Evolutionary conservation across 2,888 invertebrate species (phyloP).

Genomic region (Stenolophus ochropezus): DNA sequence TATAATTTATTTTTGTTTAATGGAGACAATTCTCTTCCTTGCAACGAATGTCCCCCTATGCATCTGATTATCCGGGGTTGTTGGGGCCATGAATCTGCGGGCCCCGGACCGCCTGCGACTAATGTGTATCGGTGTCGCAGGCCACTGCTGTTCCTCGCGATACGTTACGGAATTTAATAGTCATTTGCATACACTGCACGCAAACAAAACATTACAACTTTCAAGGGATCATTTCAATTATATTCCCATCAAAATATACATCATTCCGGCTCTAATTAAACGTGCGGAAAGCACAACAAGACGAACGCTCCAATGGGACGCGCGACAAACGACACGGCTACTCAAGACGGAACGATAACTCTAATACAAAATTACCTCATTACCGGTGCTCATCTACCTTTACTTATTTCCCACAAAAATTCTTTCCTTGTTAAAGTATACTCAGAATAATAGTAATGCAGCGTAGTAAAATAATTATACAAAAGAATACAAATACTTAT

Average conservation of each 20-base stretch:
- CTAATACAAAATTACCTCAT: no score
- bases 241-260: conserved; percentile 61
- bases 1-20: no score
- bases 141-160: conserved; percentile 37
- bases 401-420: no score
- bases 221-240: conserved; percentile 60
- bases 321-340: no score
- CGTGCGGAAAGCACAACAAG: conserved; percentile 45
- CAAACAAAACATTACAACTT: conserved; percentile 60
- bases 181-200: conserved; percentile 60
- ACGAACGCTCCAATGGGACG: no score
- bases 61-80: background rate
- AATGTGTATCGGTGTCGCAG: conserved; percentile 57
- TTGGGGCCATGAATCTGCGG: background rate
- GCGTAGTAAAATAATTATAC: no score
- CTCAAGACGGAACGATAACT: no score
- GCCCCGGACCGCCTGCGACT: conserved; percentile 48
- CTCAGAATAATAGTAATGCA: no score
- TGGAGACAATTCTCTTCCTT: background rate
- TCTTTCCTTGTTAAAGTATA: no score
- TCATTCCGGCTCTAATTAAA: conserved; percentile 59
- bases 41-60: background rate
- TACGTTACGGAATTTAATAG: conserved; percentile 59
- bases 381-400: no score
- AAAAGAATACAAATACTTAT: no score